A percentile compares a stretch with the other conserved stretches of the same genome.
These are phyloP conservation scores for Actinernus sp. DNA, from an alignment of 92 coral and sea anemone genomes.

Conservation along the genomic window DNA sequence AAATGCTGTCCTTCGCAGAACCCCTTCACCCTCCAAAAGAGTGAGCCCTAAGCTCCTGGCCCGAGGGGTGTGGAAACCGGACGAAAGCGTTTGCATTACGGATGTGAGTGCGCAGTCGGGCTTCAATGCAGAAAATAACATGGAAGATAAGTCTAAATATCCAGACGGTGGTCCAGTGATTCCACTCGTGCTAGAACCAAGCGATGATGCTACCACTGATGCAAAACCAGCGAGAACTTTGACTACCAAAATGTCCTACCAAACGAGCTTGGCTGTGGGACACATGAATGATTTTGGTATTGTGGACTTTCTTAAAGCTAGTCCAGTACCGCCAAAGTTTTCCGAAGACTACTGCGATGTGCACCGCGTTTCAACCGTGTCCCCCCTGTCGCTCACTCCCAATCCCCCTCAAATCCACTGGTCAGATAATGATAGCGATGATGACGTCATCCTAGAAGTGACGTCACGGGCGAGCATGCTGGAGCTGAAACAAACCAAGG, in stretches of 20 bases:
- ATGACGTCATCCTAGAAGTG: slow-evolving; percentile 67
- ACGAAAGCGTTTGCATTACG: slow-evolving; percentile 57
- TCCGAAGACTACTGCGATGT: slow-evolving; percentile 61
- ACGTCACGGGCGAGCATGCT: slow-evolving; percentile 20
- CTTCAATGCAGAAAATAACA: background rate
- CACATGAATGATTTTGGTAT: slow-evolving; percentile 85
- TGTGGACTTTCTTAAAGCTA: slow-evolving; percentile 72
- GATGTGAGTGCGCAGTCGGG: slow-evolving; percentile 28
- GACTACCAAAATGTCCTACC: slow-evolving; percentile 12
- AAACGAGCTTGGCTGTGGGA: background rate
- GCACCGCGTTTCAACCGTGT: slow-evolving; percentile 87
- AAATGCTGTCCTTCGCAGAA: background rate
- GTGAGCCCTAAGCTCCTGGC: slow-evolving; percentile 53
- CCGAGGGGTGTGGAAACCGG: slow-evolving; percentile 84
- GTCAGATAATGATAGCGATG: slow-evolving; percentile 89
- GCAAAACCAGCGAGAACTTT: slow-evolving; percentile 4
- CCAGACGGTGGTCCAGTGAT: slow-evolving; percentile 23
- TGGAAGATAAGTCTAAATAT: background rate
- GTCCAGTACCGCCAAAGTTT: slow-evolving; percentile 63
- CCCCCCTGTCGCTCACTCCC: slow-evolving; percentile 77
- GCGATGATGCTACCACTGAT: background rate
- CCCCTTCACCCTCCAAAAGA: slow-evolving; percentile 19
- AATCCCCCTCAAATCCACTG: slow-evolving; percentile 81
- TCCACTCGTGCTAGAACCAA: slow-evolving; percentile 72
- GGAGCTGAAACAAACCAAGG: slow-evolving; percentile 26